phyloP scores from a whole-genome alignment of 1,140 invertebrate genomes.

The Caenorhabditis remanei region DNA sequence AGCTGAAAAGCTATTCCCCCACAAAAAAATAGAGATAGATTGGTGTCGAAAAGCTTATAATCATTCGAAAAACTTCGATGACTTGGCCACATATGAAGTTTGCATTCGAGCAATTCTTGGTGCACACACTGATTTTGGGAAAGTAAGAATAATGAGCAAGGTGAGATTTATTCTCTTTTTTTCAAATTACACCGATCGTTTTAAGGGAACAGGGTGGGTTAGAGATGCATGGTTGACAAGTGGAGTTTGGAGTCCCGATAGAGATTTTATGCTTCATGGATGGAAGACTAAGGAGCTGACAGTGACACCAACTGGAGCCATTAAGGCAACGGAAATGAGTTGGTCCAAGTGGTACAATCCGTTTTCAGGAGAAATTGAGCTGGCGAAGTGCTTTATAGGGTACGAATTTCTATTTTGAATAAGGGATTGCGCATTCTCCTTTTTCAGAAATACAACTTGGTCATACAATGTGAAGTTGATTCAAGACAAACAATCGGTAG shows the following conservation, averaged over 20 bases:
- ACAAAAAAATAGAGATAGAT: neutral
- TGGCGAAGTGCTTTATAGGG: neutral
- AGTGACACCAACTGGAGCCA: neutral
- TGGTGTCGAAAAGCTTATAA: neutral
- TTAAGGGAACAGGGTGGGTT: constrained; percentile 60
- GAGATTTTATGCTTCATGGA: constrained; percentile 73
- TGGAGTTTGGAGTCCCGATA: constrained; percentile 62
- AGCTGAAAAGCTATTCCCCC: neutral
- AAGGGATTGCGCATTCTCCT: neutral
- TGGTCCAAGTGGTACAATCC: constrained; percentile 7
- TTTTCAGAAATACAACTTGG: neutral
- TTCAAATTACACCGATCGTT: constrained; percentile 61
- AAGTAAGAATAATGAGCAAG: constrained; percentile 35
- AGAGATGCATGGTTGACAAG: constrained; percentile 71
- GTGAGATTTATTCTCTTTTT: constrained; percentile 25
- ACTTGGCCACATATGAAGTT: constrained; percentile 65
- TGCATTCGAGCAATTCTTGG: constrained; percentile 22
- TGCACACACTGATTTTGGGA: constrained; percentile 20
- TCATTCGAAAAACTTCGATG: constrained; percentile 36
- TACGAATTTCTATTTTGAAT: neutral
- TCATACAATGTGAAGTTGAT: neutral
- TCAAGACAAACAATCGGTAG: neutral
- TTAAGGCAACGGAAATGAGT: neutral
- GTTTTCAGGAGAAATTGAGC: neutral
- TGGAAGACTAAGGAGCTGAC: constrained; percentile 64